Conservation (phyloP, 2,113 vertebrate species). For the Syngnathus typhle region DNA sequence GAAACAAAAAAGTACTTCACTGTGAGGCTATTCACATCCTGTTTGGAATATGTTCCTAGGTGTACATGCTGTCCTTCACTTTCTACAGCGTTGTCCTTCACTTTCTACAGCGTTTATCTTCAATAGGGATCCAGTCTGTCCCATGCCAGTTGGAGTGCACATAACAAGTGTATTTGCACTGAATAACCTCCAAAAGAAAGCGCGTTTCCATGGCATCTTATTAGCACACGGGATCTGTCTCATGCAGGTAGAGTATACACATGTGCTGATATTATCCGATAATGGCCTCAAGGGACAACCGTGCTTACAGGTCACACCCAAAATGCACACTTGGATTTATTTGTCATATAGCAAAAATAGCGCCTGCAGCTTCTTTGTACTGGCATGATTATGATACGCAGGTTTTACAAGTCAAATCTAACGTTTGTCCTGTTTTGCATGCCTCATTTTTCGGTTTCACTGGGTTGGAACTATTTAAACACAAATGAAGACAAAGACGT, state of each 20-base stretch:
- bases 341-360: conserved; percentile 11
- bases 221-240: too few species aligned
- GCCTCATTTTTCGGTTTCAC: neutral
- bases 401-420: conserved; percentile 5
- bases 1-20: neutral
- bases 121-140: neutral
- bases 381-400: conserved; percentile 1
- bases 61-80: neutral
- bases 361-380: conserved; percentile 3
- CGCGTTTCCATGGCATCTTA: neutral
- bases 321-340: neutral
- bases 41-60: neutral
- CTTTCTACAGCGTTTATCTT: neutral
- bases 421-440: neutral
- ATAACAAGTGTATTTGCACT: neutral
- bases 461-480: conserved; percentile 1
- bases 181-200: neutral
- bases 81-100: neutral
- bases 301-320: neutral
- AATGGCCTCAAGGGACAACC: neutral
- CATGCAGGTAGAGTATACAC: neutral
- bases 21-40: neutral
- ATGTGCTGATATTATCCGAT: neutral
- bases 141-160: neutral
- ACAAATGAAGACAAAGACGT: neutral